Conservation (phyloP, 2,113 vertebrate genomes). For the Sporophila hypoxantha region DNA sequence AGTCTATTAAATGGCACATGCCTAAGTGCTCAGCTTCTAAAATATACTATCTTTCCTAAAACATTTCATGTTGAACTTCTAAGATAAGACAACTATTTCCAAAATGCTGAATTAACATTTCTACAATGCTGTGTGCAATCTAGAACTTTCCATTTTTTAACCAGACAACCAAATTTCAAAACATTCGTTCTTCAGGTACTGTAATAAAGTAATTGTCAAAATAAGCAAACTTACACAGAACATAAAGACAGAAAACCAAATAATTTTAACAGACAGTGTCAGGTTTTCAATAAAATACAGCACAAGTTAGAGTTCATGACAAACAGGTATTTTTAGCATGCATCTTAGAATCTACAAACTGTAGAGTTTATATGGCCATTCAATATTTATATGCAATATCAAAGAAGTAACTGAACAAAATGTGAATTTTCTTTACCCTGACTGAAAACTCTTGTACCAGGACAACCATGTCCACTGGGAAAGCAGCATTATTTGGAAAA, state of each 20-base stretch:
- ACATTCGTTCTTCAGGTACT: slow-evolving; percentile 28
- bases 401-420: slow-evolving; percentile 59
- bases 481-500: slow-evolving; percentile 74
- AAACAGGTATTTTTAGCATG: background rate
- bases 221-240: slow-evolving; percentile 45
- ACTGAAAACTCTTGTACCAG: slow-evolving; percentile 83
- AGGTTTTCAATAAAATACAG: slow-evolving; percentile 43
- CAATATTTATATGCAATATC: slow-evolving; percentile 43
- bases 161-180: background rate
- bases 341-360: slow-evolving; percentile 20
- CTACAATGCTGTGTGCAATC: background rate
- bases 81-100: background rate
- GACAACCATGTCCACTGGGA: slow-evolving; percentile 73
- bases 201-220: slow-evolving; percentile 40
- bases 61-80: background rate
- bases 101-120: slow-evolving; percentile 3
- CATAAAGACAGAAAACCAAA: slow-evolving; percentile 12
- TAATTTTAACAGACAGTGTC: slow-evolving; percentile 17
- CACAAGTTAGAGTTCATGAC: background rate
- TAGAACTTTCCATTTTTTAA: background rate
- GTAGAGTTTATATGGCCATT: background rate
- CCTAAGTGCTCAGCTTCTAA: background rate
- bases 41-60: background rate
- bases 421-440: slow-evolving; percentile 72
- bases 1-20: background rate